Evolutionary conservation across 1,140 invertebrate genomes (phyloP), one percentile per base, ranked within the genome.

Genomic region (Cecropterus lyciades): DNA sequence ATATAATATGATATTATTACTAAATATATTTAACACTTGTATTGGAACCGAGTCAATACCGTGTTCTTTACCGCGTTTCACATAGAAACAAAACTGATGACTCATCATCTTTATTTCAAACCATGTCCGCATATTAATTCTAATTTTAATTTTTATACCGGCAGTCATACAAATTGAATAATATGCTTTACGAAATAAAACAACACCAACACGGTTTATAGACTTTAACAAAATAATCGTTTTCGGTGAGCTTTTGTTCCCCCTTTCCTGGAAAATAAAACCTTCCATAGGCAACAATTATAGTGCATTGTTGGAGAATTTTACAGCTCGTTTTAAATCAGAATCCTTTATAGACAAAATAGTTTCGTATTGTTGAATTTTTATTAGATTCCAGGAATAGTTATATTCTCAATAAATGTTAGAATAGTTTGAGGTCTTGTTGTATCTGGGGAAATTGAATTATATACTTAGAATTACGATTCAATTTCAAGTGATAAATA

Each of bases 281-380:
- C 20, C 57, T 49, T 60, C 49, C 45, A 60, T 37, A 60, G 45
- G 4, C 27, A 45, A 60, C n/a, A n/a, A n/a, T n/a, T 60, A 37
- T 60, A 45, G n/a, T 60, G 57, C 57, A 60, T 60, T 60, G 57
- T 60, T 46, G 30, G 57, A 49, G 45, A 49, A 60, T 27, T 60
- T 60, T 60, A 60, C 57, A 60, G 49, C 14, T 42, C 20, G 42
- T 59, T 59, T 46, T 33, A 42, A 57, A 57, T 45, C 20, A 30
- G 40, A 45, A 45, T 20, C 11, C 13, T 57, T 57, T 45, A 57
- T 57, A 6, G 13, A 30, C 40, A n/a, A 57, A 46, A 57, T 57
- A 46, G 20, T 57, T 46, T 30, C 30, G 42, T 46, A 57, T 57
- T 57, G 55, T 45, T 27, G 24, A 20, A 14, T 15, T 57, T n/a